Conservation (phyloP, 2,797 vertebrate genomes). For the Lagorchestes hirsutus region DNA sequence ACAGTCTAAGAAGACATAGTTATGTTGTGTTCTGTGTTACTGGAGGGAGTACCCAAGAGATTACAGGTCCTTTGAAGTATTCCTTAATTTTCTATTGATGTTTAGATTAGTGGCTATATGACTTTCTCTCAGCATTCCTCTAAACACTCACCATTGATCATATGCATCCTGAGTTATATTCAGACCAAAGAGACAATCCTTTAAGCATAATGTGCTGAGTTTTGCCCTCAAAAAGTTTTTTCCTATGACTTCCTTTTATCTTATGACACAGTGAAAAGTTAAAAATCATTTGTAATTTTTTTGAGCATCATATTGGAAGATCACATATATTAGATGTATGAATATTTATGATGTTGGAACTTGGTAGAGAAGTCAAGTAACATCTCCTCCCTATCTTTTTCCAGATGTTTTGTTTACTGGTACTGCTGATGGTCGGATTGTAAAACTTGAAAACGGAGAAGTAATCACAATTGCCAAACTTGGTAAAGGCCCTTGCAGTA, state of each 20-base stretch:
- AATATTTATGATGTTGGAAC: not conserved
- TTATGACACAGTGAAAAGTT: not conserved
- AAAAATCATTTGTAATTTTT: not conserved
- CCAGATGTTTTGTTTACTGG: slow-evolving; percentile 94
- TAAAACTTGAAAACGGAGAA: slow-evolving; percentile 92
- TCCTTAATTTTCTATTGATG: not conserved
- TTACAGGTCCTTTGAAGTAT: not conserved
- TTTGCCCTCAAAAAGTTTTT: slow-evolving; percentile 17
- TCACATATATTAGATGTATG: not conserved
- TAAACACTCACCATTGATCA: not conserved
- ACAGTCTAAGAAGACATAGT: not conserved
- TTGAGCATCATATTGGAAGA: not conserved
- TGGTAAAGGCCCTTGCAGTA: slow-evolving; percentile 93
- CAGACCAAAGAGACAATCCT: not conserved
- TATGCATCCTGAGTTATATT: not conserved
- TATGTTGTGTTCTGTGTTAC: not conserved
- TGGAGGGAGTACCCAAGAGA: not conserved
- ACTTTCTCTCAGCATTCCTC: not conserved
- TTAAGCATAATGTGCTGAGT: not conserved
- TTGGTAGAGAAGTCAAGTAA: slow-evolving; percentile 14
- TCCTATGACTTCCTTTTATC: not conserved
- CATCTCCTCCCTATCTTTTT: slow-evolving; percentile 62
- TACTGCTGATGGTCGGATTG: slow-evolving; percentile 94
- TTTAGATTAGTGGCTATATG: not conserved
- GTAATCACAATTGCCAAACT: slow-evolving; percentile 90